Conservation (phyloP, 2,797 vertebrate species). For the Micrastur ruficollis region DNA sequence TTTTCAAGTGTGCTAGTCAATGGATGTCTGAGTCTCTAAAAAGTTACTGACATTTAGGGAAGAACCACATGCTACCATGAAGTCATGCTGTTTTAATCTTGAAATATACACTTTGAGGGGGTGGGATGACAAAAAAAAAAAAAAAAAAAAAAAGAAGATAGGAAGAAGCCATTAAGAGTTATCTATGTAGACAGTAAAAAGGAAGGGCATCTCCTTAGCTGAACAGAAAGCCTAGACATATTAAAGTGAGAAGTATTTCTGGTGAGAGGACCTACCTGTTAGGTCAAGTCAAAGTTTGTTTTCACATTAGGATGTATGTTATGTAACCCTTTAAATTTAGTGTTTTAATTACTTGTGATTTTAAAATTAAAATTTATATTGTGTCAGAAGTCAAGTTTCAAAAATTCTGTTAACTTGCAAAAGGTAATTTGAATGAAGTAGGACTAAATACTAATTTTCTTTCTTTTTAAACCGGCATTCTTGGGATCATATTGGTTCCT, state of each 20-base stretch:
- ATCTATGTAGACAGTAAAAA: background rate
- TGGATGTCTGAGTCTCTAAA: background rate
- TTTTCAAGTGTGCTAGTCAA: background rate
- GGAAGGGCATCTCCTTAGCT: background rate
- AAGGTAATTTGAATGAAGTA: background rate
- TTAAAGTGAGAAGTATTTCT: background rate
- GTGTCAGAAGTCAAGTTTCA: background rate
- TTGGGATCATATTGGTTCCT: background rate
- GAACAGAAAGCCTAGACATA: background rate
- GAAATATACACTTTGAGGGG: background rate
- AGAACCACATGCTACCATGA: background rate
- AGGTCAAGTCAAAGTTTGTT: background rate
- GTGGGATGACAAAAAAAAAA: background rate
- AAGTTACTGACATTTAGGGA: background rate
- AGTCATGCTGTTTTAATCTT: background rate
- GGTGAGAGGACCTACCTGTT: background rate
- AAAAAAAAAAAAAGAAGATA: background rate
- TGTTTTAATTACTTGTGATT: background rate
- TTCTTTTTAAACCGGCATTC: background rate
- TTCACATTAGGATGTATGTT: background rate
- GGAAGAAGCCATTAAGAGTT: background rate
- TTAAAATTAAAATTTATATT: background rate
- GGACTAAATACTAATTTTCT: background rate
- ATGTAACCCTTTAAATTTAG: background rate
- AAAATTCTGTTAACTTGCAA: background rate